Evolutionary conservation across 2,797 vertebrate species (phyloP).

Genomic region (Ptychadena robeensis): DNA sequence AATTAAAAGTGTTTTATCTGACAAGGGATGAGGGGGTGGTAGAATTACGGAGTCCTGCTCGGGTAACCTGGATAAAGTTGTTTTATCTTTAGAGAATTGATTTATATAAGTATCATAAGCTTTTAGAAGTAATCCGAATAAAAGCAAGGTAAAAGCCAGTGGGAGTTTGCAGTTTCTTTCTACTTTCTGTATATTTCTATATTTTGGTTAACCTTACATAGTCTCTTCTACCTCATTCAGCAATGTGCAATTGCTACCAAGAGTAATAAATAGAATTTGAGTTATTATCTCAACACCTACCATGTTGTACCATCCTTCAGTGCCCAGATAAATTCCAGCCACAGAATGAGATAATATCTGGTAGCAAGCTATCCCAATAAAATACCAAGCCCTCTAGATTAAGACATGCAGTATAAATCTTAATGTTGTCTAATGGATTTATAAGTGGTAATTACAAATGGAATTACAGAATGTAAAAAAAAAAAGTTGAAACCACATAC

Average conservation of each 20-base stretch:
- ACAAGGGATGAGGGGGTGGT: constrained; percentile 19
- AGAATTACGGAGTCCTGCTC: constrained; percentile 11
- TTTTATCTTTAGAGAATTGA: constrained; percentile 32
- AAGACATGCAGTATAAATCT: constrained; percentile 4
- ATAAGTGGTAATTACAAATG: neutral
- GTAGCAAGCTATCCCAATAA: constrained; percentile 31
- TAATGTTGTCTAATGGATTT: neutral
- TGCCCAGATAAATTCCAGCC: constrained; percentile 23
- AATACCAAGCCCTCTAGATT: neutral
- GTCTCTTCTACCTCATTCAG: neutral
- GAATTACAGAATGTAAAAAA: no score
- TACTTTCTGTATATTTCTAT: constrained; percentile 9
- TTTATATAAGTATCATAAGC: constrained; percentile 48
- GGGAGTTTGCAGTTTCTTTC: constrained; percentile 36
- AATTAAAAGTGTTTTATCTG: constrained; percentile 39
- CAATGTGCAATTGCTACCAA: neutral
- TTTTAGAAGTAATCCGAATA: constrained; percentile 52
- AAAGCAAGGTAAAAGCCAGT: constrained; percentile 48
- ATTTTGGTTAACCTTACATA: neutral
- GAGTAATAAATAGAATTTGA: constrained; percentile 25
- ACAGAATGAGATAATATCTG: constrained; percentile 25
- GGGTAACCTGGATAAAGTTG: constrained; percentile 26
- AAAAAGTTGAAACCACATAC: no score
- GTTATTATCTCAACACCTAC: constrained; percentile 18
- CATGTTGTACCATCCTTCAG: constrained; percentile 1